A percentile compares a stretch with the other conserved stretches of the same genome.
phyloP scores from a whole-genome alignment of 2,797 vertebrate genomes.

The Euphonia xanthogaster region DNA sequence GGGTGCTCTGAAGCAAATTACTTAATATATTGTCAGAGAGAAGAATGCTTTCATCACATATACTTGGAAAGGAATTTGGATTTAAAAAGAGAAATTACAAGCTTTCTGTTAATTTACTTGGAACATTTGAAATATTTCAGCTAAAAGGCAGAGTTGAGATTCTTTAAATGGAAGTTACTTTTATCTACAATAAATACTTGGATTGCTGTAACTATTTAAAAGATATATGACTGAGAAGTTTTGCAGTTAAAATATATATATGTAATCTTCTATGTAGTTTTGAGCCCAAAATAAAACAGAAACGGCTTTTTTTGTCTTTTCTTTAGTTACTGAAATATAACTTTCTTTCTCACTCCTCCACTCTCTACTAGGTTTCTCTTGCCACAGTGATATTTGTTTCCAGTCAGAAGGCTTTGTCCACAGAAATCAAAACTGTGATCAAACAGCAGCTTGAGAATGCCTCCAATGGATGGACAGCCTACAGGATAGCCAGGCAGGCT shows the following conservation, averaged over 20 bases:
- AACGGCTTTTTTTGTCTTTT: background rate
- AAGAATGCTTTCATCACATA: background rate
- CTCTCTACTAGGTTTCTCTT: constrained; percentile 85
- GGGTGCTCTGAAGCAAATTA: background rate
- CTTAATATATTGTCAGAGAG: background rate
- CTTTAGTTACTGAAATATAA: background rate
- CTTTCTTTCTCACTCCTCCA: background rate
- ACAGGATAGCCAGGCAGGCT: constrained; percentile 94
- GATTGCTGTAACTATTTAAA: background rate
- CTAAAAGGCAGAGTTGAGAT: background rate
- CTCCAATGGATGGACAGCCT: constrained; percentile 96
- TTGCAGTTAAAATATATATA: background rate
- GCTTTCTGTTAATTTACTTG: background rate
- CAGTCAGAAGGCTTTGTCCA: constrained; percentile 91
- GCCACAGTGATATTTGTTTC: constrained; percentile 98
- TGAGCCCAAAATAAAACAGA: background rate
- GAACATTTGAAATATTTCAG: background rate
- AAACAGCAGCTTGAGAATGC: constrained; percentile 93
- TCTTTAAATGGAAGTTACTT: background rate
- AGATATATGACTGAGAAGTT: background rate
- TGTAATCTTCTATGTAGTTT: background rate
- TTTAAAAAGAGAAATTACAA: background rate
- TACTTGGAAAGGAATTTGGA: background rate
- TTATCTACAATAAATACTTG: background rate
- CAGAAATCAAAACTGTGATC: constrained; percentile 91